Base-by-base conservation (phyloP, 2,888 invertebrate species). In the Mesorhabditis belari region DNA sequence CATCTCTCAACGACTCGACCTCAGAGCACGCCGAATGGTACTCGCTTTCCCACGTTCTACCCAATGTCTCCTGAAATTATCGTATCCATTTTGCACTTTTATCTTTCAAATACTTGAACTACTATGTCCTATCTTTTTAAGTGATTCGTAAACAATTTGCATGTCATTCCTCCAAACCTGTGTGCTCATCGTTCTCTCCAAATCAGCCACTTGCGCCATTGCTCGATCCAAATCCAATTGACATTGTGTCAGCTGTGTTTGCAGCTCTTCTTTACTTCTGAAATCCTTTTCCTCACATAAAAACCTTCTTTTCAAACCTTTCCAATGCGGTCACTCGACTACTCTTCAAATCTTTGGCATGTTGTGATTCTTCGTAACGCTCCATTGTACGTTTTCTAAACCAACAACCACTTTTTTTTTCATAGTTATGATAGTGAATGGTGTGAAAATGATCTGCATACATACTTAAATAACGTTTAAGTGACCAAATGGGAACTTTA, bases 11-110 rank as follows among this genome's bases (percentile, higher is more conserved):
- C 12, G 59, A 64, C 35, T 78, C 75, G 57, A 78, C 54, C 27
- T 78, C 77, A 49, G 60, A 61, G 9, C 66, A 60, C 19, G 72
- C 57, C 27, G 62, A 64, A 24, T 69, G 62, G 54, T 77, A 75
- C 58, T 78, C 74, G 3, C 61, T n/a, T 24, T 77, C 77, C 66
- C 77, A 75, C 17, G 65, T 71, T 17, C 67, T 75, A 6, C 76
- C 76, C 25, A 78, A 64, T 5, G 68, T 65, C 54, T 69, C 70
- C 73, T 76, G 44, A n/a, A 57, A 52, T 56, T 51, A 19, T 17
- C 12, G 12, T 55, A n/a, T 26, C 17, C 5, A 5, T 6, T 19
- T 29, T 56, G 44, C 21, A 5, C 21, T 24, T 56, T 27, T 12
- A 12, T 25, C 21, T 25, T 9, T 54, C 54, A 9, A 24, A 12